Base-by-base conservation (phyloP, 2,888 invertebrate species). In the Pandemis cinnamomeana region DNA sequence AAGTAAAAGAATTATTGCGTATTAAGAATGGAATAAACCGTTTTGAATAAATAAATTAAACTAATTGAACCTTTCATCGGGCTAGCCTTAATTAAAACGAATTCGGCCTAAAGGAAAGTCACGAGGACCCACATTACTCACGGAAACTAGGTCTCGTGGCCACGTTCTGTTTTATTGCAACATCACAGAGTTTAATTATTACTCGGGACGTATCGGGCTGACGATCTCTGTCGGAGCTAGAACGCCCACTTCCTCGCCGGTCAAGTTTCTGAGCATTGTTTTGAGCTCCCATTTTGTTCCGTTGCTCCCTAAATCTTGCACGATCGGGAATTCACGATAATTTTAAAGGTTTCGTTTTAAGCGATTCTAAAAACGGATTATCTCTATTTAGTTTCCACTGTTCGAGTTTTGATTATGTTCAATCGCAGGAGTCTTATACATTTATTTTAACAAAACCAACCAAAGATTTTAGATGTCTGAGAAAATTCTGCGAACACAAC, bases 131-230 rank as follows among this genome's bases (percentile, higher is more conserved):
- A 48, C 73, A 74, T 74, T 74, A 70, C 73, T 70, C 66, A 74
- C 73, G 73, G 62, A 79, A 79, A 76, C 77, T 79, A 79, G 79
- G 76, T 74, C 71, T 74, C 73, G 71, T 71, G 53, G 46, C 55
- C 71, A 71, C 71, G 73, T 61, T 67, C 75, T 78, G 76, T 79
- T 80, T 81, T 85, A 84, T 83, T 80, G 85, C 85, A 81, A 81
- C 80, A 86, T 88, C 86, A 86, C 86, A 83, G 81, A 77, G 84
- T 88, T 88, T 89, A 89, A 89, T 88, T 88, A 87, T 86, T 84
- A 75, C 81, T 78, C 77, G 75, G 77, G 72, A 68, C 73, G 78
- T 82, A 81, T 82, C 87, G 81, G 81, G 76, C 78, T 78, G 75
- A 83, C 82, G 79, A 88, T 89, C 88, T 82, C 48, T 13, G 48